Evolutionary conservation across 1,140 invertebrate species (phyloP).

Genomic region (Anastrepha ludens): DNA sequence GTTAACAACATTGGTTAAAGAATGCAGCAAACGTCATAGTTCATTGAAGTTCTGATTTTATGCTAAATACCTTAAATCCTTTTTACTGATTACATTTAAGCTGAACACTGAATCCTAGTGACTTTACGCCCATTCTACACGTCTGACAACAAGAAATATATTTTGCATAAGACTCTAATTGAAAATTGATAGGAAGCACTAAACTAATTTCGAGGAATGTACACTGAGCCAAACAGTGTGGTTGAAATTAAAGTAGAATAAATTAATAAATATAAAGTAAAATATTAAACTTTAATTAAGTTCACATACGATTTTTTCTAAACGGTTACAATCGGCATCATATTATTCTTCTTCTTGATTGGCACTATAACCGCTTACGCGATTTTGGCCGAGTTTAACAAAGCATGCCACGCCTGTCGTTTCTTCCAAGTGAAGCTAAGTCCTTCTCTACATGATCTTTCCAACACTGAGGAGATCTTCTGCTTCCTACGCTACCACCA

Average conservation of each 20-base stretch:
- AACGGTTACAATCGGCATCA: no score
- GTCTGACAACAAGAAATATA: background rate
- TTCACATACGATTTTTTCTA: no score
- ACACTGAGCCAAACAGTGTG: background rate
- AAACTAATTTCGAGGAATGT: background rate
- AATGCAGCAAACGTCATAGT: background rate
- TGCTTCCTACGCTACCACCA: no score
- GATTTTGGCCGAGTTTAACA: no score
- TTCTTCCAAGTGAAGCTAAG: no score
- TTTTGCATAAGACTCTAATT: slow-evolving; percentile 10
- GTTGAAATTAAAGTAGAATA: background rate
- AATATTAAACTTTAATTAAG: no score
- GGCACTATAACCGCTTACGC: no score
- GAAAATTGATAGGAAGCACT: background rate
- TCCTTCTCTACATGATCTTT: no score
- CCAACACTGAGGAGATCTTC: no score
- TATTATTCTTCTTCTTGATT: no score
- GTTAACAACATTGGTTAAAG: background rate
- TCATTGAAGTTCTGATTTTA: background rate
- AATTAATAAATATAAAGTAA: no score
- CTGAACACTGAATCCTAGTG: background rate
- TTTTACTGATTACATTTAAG: background rate
- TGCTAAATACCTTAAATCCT: slow-evolving; percentile 11
- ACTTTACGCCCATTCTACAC: background rate
- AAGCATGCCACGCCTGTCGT: no score